Base-by-base conservation (phyloP, 2,797 vertebrate species). In the Syncerus caffer region DNA sequence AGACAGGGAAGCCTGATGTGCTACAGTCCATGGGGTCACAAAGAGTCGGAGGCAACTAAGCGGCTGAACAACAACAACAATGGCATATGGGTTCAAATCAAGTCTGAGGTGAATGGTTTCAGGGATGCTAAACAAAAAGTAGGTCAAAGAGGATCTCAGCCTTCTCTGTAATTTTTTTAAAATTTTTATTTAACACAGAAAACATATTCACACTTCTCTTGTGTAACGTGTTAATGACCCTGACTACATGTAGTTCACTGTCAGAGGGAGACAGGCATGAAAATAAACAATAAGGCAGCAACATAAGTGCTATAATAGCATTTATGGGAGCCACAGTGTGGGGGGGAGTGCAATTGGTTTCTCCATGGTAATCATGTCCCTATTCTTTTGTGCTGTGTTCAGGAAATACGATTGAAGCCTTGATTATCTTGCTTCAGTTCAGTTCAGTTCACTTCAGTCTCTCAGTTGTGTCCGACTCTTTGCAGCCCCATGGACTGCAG, bases 121-220 rank as follows among this genome's bases (percentile, higher is more conserved):
- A 42, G 34, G 34, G 11, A 50, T 2, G 9, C 25, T 31, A n/a
- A 88, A 60, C 10, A 47, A n/a, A 34, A 62, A 9, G 9, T 57
- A 14, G 51, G 57, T 57, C 34, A 74, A 16, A 50, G 15, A 88
- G 50, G 25, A 34, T 13, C 9, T 38, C 14, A n/a, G 82, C 15
- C 50, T 47, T 47, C 25, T 64, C 71, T 51, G n/a, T 6, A 16
- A 45, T 47, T 53, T 67, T 67, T 89, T 53, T 2, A 1, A 21
- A 67, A 47, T 34, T 64, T 47, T 95, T 86, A 67, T 67, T 90
- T 86, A 93, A 71, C 85, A 79, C 34, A 53, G 23, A 71, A 95
- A 89, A 95, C 27, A 10, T 47, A 31, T 19, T 85, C n/a, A 6
- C 25, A 8, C 53, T 83, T 92, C 93, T 50, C 84, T 80, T 34